Conservation (phyloP, 2,797 vertebrate genomes). For the Xiphorhynchus erythropygius region DNA sequence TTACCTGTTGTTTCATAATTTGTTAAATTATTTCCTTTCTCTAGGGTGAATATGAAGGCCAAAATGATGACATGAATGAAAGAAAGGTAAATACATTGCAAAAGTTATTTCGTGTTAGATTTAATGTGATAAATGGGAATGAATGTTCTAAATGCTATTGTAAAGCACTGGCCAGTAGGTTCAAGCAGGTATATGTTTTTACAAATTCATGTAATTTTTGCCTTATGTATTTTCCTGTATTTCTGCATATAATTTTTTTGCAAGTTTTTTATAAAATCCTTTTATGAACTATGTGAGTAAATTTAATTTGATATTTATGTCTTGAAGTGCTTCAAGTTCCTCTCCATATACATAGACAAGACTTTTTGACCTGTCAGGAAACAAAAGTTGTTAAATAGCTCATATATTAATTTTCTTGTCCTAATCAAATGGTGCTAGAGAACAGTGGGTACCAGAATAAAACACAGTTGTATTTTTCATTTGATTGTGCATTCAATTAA, state of each 20-base stretch:
- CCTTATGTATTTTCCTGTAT: neutral
- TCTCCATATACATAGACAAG: neutral
- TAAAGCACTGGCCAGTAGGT: neutral
- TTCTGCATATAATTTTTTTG: neutral
- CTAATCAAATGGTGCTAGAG: neutral
- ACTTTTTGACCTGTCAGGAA: neutral
- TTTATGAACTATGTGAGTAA: neutral
- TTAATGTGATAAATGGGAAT: neutral
- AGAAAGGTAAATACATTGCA: slow-evolving; percentile 84
- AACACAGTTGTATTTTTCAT: neutral
- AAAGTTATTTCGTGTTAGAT: neutral
- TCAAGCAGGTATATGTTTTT: neutral
- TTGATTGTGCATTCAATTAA: neutral
- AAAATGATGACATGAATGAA: slow-evolving; percentile 85
- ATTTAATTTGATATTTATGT: neutral
- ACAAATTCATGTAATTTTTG: neutral
- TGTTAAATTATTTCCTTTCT: neutral
- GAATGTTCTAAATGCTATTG: neutral
- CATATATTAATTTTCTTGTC: neutral
- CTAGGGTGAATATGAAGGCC: slow-evolving; percentile 90
- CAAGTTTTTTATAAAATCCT: neutral
- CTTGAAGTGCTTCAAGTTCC: neutral
- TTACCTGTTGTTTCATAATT: neutral
- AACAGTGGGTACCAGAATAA: neutral
- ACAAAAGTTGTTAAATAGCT: neutral